phyloP scores from a whole-genome alignment of 2,797 vertebrate genomes.

The Cyprinodon diabolis region DNA sequence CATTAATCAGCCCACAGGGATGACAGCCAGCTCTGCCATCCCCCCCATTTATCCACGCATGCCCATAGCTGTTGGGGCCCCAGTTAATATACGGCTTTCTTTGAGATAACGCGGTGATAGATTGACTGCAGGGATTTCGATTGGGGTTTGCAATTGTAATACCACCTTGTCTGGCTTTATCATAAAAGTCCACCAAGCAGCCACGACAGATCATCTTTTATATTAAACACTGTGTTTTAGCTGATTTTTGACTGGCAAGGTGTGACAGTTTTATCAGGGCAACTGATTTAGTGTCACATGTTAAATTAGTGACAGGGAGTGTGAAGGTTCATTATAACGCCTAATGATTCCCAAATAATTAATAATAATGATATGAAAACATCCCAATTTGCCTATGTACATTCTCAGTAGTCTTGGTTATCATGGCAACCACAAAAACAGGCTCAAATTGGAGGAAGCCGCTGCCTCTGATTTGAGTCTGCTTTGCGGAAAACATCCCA shows the following conservation, averaged over 20 bases:
- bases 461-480: too few relatives aligned
- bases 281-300: neutral
- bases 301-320: neutral
- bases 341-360: neutral
- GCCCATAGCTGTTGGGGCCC: constrained; percentile 71
- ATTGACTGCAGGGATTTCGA: constrained; percentile 78
- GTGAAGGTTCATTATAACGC: neutral
- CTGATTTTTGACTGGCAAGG: constrained; percentile 60
- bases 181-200: constrained; percentile 59
- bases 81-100: constrained; percentile 77
- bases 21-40: constrained; percentile 78
- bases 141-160: constrained; percentile 77
- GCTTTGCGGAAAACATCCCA: constrained; percentile 11
- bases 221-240: neutral
- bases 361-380: too few relatives aligned
- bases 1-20: constrained; percentile 81
- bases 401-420: neutral
- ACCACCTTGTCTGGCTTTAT: constrained; percentile 80
- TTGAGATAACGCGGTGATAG: constrained; percentile 81
- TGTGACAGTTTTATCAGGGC: constrained; percentile 4
- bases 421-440: neutral
- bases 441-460: neutral
- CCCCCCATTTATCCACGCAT: constrained; percentile 70
- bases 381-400: too few relatives aligned
- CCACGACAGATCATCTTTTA: constrained; percentile 58